Evolutionary conservation across 2,797 vertebrate species (phyloP).

Genomic region (Pantherophis vulpinus): DNA sequence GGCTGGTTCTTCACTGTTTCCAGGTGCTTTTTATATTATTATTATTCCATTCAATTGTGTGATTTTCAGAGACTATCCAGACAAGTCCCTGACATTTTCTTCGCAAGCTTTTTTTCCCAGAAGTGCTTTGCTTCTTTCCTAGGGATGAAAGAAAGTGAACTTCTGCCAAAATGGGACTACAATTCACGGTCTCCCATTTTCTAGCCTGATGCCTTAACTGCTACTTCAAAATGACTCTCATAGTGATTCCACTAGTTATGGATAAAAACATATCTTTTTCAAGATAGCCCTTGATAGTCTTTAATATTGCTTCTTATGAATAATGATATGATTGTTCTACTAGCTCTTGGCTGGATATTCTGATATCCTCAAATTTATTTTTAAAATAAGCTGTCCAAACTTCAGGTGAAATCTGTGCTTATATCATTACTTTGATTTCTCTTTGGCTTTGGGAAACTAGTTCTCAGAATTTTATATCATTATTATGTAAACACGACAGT

Average conservation of each 20-base stretch:
- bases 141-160: neutral
- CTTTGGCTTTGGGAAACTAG: neutral
- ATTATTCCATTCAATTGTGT: too few relatives aligned
- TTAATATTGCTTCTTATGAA: neutral
- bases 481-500: neutral
- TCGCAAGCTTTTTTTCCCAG: neutral
- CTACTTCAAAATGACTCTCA: neutral
- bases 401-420: neutral
- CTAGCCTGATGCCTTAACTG: neutral
- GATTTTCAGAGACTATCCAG: neutral
- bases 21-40: neutral
- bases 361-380: neutral
- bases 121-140: neutral
- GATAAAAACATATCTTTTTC: neutral
- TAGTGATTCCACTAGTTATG: neutral
- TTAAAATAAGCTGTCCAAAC: neutral
- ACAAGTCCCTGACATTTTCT: neutral
- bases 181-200: neutral
- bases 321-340: neutral
- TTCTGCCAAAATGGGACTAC: neutral
- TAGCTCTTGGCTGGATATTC: neutral
- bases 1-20: too few relatives aligned
- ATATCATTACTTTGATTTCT: neutral
- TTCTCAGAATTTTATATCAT: neutral
- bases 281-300: neutral